A percentile compares a stretch with the other conserved stretches of the same genome.
phyloP scores from a whole-genome alignment of 2,888 invertebrate genomes.

The Morpho deidamia region DNA sequence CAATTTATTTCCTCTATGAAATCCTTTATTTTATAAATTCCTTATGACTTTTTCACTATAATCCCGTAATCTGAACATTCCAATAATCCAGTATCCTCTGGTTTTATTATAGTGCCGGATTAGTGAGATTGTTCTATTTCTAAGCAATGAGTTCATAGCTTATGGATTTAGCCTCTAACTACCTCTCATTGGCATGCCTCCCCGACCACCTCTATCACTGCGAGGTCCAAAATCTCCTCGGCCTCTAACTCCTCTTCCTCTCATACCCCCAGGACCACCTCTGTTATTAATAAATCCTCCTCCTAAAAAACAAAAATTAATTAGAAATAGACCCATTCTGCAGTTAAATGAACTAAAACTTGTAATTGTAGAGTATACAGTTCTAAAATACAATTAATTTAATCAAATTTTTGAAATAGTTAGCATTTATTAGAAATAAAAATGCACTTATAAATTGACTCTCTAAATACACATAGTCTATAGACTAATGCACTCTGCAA shows the following conservation, averaged over 20 bases:
- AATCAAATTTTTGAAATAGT: too few species aligned
- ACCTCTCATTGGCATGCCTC: constrained; percentile 73
- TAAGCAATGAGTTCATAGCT: background rate
- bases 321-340: background rate
- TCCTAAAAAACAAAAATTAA: constrained; percentile 21
- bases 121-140: too few species aligned
- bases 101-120: too few species aligned
- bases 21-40: too few species aligned
- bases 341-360: too few species aligned
- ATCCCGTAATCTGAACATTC: too few species aligned
- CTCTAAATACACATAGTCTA: background rate
- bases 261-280: constrained; percentile 63
- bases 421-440: too few species aligned
- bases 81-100: too few species aligned
- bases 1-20: too few species aligned
- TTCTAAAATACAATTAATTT: background rate
- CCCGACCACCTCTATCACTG: constrained; percentile 56
- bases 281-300: constrained; percentile 64
- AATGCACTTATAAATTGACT: too few species aligned
- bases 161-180: background rate
- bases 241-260: constrained; percentile 63
- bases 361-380: background rate
- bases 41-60: too few species aligned
- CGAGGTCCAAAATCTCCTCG: constrained; percentile 63
- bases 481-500: background rate